Evolutionary conservation across 1,140 invertebrate species (phyloP).

Genomic region (Scaptomyza pallida): DNA sequence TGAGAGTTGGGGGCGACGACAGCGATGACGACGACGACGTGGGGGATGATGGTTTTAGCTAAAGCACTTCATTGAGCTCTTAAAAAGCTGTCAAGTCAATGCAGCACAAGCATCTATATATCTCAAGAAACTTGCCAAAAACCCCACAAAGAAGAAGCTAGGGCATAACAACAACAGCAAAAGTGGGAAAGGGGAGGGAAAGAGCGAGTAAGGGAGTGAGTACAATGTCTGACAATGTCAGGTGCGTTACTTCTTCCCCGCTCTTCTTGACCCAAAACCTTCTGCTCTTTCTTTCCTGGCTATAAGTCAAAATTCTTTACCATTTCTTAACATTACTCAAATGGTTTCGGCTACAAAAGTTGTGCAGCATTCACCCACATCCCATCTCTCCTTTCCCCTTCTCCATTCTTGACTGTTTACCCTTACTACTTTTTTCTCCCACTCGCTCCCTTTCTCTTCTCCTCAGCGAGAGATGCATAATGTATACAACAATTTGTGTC

Average conservation of each 20-base stretch:
- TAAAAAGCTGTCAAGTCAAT: slow-evolving; percentile 70
- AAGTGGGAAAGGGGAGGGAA: neutral
- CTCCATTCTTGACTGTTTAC: neutral
- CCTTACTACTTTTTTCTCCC: no score
- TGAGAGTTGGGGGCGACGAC: neutral
- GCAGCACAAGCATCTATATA: slow-evolving; percentile 40
- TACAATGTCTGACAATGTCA: slow-evolving; percentile 39
- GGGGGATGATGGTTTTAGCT: slow-evolving; percentile 17
- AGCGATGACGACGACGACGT: neutral
- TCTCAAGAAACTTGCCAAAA: slow-evolving; percentile 8
- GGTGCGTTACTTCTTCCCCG: slow-evolving; percentile 14
- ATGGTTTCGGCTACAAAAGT: slow-evolving; percentile 71
- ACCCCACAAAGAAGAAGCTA: neutral
- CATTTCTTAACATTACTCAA: slow-evolving; percentile 59
- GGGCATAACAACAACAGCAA: neutral
- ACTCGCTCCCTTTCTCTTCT: no score
- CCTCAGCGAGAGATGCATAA: slow-evolving; percentile 55
- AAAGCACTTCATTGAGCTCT: slow-evolving; percentile 64
- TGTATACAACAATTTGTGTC: slow-evolving; percentile 66
- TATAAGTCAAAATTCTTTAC: slow-evolving; percentile 56
- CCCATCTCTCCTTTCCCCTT: neutral
- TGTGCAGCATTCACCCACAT: slow-evolving; percentile 4
- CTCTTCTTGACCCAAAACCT: neutral
- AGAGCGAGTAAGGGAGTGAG: neutral
- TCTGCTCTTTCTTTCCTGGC: slow-evolving; percentile 13